phyloP scores from a whole-genome alignment of 1,140 invertebrate genomes.

The Coptotermes formosanus region DNA sequence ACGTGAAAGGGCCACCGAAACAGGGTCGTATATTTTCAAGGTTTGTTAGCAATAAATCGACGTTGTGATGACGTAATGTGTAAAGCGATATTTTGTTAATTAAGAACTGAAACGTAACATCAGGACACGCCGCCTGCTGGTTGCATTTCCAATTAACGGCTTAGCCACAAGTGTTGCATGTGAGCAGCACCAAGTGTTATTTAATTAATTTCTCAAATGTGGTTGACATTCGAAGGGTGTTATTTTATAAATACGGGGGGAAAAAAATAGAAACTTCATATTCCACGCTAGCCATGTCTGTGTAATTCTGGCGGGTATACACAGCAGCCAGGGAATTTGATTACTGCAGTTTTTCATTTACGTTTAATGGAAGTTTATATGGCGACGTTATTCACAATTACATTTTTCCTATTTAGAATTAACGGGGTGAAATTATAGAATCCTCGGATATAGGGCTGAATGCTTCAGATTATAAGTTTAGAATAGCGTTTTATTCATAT shows the following conservation, averaged over 20 bases:
- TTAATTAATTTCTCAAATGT: neutral
- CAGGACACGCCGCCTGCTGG: neutral
- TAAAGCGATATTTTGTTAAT: constrained; percentile 17
- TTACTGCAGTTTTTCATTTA: neutral
- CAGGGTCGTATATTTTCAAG: neutral
- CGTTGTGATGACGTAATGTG: neutral
- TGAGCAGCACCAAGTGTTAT: neutral
- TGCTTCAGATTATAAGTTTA: neutral
- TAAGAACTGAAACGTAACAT: neutral
- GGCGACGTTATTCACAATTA: neutral
- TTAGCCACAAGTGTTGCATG: neutral
- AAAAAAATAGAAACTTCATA: neutral
- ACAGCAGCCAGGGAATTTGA: neutral
- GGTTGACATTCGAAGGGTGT: neutral
- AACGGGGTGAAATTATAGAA: neutral
- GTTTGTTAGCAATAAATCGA: neutral
- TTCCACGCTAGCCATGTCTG: neutral
- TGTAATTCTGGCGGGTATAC: neutral
- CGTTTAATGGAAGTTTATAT: neutral
- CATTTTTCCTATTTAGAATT: neutral
- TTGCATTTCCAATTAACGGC: neutral
- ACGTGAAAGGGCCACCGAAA: neutral
- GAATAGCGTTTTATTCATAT: neutral
- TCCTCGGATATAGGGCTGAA: neutral
- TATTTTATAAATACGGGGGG: neutral